phyloP scores from a whole-genome alignment of 2,888 invertebrate species.

The Arrhopalites spinosus region DNA sequence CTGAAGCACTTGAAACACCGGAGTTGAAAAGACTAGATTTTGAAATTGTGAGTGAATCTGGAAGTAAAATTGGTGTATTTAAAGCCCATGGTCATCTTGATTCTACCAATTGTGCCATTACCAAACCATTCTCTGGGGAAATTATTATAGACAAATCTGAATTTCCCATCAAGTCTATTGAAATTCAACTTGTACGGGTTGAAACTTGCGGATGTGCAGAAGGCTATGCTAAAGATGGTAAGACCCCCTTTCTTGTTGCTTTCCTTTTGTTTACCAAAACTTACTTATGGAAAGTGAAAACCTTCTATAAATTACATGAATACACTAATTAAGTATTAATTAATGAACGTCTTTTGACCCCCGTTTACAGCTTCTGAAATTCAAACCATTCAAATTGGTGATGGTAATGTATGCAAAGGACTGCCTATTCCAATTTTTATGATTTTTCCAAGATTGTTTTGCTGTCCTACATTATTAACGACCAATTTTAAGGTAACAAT shows the following conservation, averaged over 20 bases:
- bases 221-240: constrained; percentile 89
- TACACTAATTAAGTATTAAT: not conserved
- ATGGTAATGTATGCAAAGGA: constrained; percentile 83
- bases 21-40: constrained; percentile 54
- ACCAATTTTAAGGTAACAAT: constrained; percentile 92
- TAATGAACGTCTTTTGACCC: too few species aligned
- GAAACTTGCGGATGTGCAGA: constrained; percentile 94
- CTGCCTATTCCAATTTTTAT: constrained; percentile 88
- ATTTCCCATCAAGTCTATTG: constrained; percentile 85
- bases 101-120: constrained; percentile 79
- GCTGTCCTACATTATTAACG: constrained; percentile 88
- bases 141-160: constrained; percentile 63
- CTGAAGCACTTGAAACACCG: constrained; percentile 44
- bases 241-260: constrained; percentile 38
- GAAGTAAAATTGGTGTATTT: constrained; percentile 54
- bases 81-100: constrained; percentile 61
- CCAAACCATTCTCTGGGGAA: constrained; percentile 86
- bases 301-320: too few species aligned
- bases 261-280: not conserved
- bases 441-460: constrained; percentile 93
- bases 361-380: constrained; percentile 84
- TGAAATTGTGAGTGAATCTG: constrained; percentile 54
- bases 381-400: constrained; percentile 96
- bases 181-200: constrained; percentile 89
- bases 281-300: not conserved